Conservation (phyloP, 2,113 vertebrate genomes). For the Chelonoidis abingdonii region DNA sequence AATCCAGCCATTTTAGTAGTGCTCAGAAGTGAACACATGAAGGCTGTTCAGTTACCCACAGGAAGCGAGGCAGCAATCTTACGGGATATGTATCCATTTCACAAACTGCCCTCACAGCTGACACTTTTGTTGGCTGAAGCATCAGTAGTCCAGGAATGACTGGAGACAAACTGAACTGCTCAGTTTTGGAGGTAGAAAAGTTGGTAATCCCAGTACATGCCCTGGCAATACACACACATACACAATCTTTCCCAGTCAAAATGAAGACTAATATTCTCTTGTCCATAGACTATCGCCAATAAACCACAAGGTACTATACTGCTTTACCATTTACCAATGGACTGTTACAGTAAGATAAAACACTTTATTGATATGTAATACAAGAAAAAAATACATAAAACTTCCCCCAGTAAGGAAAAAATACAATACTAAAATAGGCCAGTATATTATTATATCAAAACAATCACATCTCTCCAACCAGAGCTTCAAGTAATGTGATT, state of each 20-base stretch:
- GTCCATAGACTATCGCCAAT: background rate
- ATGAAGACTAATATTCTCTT: accelerated
- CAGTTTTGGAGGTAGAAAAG: background rate
- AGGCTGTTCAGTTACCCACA: background rate
- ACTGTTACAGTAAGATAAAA: slow-evolving; percentile 19
- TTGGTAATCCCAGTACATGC: accelerated
- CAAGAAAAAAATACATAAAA: slow-evolving; percentile 30
- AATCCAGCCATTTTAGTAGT: accelerated
- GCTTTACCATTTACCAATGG: background rate
- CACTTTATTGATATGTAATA: slow-evolving; percentile 51
- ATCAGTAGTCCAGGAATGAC: background rate
- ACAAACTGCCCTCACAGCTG: background rate
- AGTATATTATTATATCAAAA: slow-evolving; percentile 53
- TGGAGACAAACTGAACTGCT: accelerated
- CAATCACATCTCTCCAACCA: slow-evolving; percentile 1
- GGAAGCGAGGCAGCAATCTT: accelerated
- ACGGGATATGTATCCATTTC: accelerated
- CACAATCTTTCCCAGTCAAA: background rate
- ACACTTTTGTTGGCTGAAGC: background rate
- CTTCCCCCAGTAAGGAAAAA: slow-evolving; percentile 36
- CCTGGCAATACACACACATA: background rate
- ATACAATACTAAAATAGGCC: slow-evolving; percentile 37
- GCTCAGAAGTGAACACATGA: background rate
- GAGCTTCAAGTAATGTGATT: slow-evolving; percentile 47
- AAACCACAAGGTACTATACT: background rate